These are phyloP conservation scores for Piezodorus guildinii DNA, from an alignment of 1,140 invertebrate species.

Conservation along the genomic window DNA sequence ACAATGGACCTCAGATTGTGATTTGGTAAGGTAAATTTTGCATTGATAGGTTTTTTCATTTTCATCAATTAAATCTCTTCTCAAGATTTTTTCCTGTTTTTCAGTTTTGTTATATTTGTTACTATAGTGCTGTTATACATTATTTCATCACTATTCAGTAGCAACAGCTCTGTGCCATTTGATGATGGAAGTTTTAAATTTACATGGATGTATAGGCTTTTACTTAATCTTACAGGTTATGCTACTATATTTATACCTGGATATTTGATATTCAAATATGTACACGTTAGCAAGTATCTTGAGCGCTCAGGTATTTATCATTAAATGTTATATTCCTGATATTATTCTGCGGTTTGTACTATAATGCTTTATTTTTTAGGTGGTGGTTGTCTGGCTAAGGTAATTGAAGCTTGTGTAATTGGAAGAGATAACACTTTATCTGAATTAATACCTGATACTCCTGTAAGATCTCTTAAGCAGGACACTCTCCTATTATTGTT, in stretches of 20 bases:
- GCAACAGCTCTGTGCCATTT: background rate
- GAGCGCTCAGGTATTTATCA: conserved; percentile 54
- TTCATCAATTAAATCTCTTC: background rate
- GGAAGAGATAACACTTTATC: conserved; percentile 32
- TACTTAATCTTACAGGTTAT: conserved; percentile 80
- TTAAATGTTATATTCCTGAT: background rate
- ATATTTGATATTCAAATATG: conserved; percentile 71
- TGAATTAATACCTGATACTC: conserved; percentile 6
- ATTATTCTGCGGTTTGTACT: background rate
- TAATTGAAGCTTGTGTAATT: conserved; percentile 51
- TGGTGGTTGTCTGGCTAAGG: conserved; percentile 40
- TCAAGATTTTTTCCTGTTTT: conserved; percentile 2
- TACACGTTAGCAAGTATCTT: conserved; percentile 66
- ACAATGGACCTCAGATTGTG: conserved; percentile 18
- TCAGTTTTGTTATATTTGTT: conserved; percentile 17
- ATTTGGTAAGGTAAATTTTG: conserved; percentile 11
- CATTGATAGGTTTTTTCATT: background rate
- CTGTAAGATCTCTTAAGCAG: conserved; percentile 19
- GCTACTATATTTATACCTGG: conserved; percentile 76
- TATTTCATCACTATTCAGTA: conserved; percentile 7
- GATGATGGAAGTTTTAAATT: conserved; percentile 31
- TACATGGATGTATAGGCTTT: conserved; percentile 63
- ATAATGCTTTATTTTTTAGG: conserved; percentile 31
- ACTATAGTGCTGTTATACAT: conserved; percentile 15
- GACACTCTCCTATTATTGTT: conserved; percentile 45